Base-by-base conservation (phyloP, 2,888 invertebrate species). In the Dorcus parallelipipedus region DNA sequence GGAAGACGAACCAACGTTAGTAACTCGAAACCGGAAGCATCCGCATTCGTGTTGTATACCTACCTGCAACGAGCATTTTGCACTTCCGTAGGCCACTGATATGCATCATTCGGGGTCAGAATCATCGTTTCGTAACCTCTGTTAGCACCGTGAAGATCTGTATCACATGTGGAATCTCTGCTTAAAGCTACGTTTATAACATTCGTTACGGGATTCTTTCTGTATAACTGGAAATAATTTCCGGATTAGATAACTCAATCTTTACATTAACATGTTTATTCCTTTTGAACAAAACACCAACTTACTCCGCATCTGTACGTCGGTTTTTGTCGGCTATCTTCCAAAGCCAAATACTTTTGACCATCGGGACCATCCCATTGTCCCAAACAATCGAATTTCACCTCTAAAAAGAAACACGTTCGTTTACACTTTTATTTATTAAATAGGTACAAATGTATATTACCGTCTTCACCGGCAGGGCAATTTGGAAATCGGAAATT, bases 241-340 rank as follows among this genome's bases (percentile, higher is more conserved):
- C 9, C 14, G 20, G 17, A 45, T 33, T 33, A 33, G 26, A 33
- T 33, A 33, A 33, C 26, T 17, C 14, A 42, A 17, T 54, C 26
- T 54, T n/a, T 50, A 51, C 20, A 48, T 14, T 7, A n/a, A 9
- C 9, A 17, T 52, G 50, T n/a, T n/a, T 17, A 20, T 49, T 51
- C 9, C 10, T 9, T 40, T 40, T 3, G 10, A n/a, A 40, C 14
- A 41, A 41, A 8, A 41, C n/a, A 41, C 9, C 7, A 40, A 69
- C 83, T 79, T 76, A 86, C 85, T 43, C 84, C 85, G 67, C 86
- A 86, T 64, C 85, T 79, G 72, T 84, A 86, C 65, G 81, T 80
- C 7, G 84, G 82, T 62, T 79, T 78, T 20, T 78, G 78, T 59
- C 80, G 73, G 40, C 79, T 81, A 67, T 85, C 84, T 56, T 81